phyloP scores from a whole-genome alignment of 2,888 invertebrate species.

The Drosophila barbarae region DNA sequence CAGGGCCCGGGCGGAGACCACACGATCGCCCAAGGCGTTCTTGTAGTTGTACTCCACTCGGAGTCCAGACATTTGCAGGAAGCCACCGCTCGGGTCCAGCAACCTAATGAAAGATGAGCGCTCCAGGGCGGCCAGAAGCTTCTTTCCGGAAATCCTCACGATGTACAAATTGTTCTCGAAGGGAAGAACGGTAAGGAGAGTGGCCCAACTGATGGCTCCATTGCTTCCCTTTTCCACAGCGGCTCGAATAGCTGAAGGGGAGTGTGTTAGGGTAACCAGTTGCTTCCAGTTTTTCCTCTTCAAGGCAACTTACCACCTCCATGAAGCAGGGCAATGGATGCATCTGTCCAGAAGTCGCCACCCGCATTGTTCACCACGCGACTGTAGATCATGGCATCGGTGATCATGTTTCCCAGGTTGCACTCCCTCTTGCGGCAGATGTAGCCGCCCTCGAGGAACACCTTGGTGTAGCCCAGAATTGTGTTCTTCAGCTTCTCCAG shows the following conservation, averaged over 20 bases:
- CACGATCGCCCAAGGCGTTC: slow-evolving; percentile 83
- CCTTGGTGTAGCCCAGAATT: slow-evolving; percentile 85
- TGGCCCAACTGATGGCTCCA: slow-evolving; percentile 85
- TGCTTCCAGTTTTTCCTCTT: not conserved
- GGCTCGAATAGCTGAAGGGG: slow-evolving; percentile 82
- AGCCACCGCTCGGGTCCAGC: slow-evolving; percentile 84
- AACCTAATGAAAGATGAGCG: slow-evolving; percentile 82
- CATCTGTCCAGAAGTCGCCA: slow-evolving; percentile 86
- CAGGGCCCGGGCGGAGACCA: slow-evolving; percentile 83
- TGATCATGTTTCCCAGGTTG: slow-evolving; percentile 90
- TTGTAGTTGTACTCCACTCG: slow-evolving; percentile 85
- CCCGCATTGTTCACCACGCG: slow-evolving; percentile 79
- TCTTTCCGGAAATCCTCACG: slow-evolving; percentile 84
- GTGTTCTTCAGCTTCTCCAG: slow-evolving; percentile 81
- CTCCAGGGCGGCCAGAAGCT: slow-evolving; percentile 85
- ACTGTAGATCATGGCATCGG: slow-evolving; percentile 86
- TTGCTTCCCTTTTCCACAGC: slow-evolving; percentile 82
- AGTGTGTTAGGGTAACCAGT: not conserved
- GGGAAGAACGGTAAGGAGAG: slow-evolving; percentile 87
- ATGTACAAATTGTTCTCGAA: slow-evolving; percentile 86
- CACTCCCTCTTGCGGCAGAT: slow-evolving; percentile 88
- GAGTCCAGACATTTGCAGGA: slow-evolving; percentile 91
- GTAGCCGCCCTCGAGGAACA: slow-evolving; percentile 84
- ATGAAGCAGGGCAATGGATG: slow-evolving; percentile 87
- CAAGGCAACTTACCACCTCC: slow-evolving; percentile 82